Evolutionary conservation across 2,888 invertebrate species (phyloP).

Genomic region (Latheticus oryzae): DNA sequence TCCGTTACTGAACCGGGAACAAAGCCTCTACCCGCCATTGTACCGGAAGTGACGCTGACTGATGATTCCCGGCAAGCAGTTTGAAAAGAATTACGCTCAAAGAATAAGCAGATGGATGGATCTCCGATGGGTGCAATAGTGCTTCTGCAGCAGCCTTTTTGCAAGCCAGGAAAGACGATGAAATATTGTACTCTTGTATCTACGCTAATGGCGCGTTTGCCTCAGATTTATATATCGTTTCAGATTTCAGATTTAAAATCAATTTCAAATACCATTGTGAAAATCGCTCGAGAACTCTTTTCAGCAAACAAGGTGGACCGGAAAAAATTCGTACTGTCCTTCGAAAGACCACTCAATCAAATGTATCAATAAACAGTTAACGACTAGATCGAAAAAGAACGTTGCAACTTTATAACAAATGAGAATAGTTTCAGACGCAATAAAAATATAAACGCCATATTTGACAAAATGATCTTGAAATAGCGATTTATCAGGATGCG

Average conservation of each 20-base stretch:
- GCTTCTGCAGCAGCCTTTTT: slow-evolving; percentile 53
- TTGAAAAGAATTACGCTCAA: slow-evolving; percentile 63
- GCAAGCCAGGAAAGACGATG: slow-evolving; percentile 57
- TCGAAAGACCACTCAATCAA: slow-evolving; percentile 20
- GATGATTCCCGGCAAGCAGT: slow-evolving; percentile 62
- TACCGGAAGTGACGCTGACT: slow-evolving; percentile 66
- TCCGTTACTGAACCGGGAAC: slow-evolving; percentile 56
- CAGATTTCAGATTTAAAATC: slow-evolving; percentile 37
- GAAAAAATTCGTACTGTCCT: slow-evolving; percentile 28
- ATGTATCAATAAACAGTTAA: slow-evolving; percentile 39
- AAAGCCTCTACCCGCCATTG: slow-evolving; percentile 62
- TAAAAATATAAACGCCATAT: slow-evolving; percentile 56
- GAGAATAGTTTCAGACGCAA: slow-evolving; percentile 52
- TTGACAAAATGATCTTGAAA: slow-evolving; percentile 59
- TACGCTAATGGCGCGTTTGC: slow-evolving; percentile 60
- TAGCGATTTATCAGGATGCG: slow-evolving; percentile 59
- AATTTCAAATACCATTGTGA: slow-evolving; percentile 32
- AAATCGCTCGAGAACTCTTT: slow-evolving; percentile 8
- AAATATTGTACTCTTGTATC: slow-evolving; percentile 59
- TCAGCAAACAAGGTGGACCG: slow-evolving; percentile 1
- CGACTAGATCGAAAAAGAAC: slow-evolving; percentile 24
- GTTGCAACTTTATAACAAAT: slow-evolving; percentile 48
- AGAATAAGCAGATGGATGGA: slow-evolving; percentile 64
- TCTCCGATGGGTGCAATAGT: slow-evolving; percentile 60
- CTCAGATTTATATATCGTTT: slow-evolving; percentile 51